These are phyloP conservation scores for Ochotona curzoniae DNA, from an alignment of 2,113 vertebrate genomes.

Conservation along the genomic window DNA sequence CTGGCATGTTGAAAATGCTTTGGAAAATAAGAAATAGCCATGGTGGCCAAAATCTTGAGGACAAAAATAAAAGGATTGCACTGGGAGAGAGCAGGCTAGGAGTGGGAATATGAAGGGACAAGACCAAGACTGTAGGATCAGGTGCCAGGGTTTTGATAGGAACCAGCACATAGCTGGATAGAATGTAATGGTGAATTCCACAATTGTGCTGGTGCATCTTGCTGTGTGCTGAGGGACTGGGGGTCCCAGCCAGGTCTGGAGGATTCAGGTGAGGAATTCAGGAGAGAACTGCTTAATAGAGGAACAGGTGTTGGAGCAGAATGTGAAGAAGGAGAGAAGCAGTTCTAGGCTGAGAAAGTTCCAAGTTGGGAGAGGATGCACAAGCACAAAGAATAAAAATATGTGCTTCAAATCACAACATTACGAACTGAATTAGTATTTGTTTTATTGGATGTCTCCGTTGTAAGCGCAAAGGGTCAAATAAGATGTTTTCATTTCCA, in stretches of 20 bases:
- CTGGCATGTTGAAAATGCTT: background rate
- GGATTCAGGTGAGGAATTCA: background rate
- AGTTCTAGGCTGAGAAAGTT: background rate
- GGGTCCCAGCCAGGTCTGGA: background rate
- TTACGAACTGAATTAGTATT: background rate
- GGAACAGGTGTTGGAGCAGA: background rate
- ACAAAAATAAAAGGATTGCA: background rate
- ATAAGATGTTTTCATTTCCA: background rate
- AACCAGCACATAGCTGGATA: no score
- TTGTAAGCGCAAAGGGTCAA: slow-evolving; percentile 46
- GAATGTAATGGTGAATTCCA: no score
- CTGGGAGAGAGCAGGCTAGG: background rate
- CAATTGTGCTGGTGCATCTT: accelerated
- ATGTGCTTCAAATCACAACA: background rate
- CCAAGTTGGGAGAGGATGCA: background rate
- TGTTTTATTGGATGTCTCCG: background rate
- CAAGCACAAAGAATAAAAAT: background rate
- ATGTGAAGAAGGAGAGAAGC: background rate
- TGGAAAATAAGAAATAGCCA: background rate
- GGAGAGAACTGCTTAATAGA: background rate
- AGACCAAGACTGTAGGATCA: background rate
- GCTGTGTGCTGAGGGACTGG: background rate
- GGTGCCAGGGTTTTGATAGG: accelerated
- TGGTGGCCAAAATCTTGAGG: background rate
- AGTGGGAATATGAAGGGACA: background rate